Evolutionary conservation across 1,140 invertebrate genomes (phyloP).

Genomic region (Sipha flava): DNA sequence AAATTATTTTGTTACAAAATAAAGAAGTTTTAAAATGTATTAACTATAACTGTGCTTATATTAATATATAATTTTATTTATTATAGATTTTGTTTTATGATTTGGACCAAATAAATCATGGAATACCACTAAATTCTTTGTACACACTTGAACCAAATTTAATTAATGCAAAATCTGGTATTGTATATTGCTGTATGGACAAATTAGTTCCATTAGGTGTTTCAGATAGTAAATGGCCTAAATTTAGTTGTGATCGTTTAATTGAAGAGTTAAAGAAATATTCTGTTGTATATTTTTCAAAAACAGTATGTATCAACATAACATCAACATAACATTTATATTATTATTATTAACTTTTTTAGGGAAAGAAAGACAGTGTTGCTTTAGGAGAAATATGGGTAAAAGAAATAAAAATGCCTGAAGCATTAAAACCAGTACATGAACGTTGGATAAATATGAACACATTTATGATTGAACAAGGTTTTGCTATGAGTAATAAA

Average conservation of each 20-base stretch:
- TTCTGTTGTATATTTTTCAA: slow-evolving; percentile 48
- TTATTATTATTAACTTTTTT: background rate
- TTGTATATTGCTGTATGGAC: background rate
- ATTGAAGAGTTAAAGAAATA: slow-evolving; percentile 25
- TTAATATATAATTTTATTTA: background rate
- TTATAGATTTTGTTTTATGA: background rate
- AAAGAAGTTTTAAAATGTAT: no score
- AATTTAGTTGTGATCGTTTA: slow-evolving; percentile 7
- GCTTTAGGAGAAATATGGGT: background rate
- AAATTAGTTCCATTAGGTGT: background rate
- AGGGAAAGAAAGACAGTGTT: background rate
- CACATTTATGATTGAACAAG: slow-evolving; percentile 34
- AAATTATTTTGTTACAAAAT: no score
- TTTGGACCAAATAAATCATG: background rate
- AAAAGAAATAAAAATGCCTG: background rate
- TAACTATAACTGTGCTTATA: no score
- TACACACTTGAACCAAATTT: background rate
- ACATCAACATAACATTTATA: background rate
- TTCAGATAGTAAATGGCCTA: background rate
- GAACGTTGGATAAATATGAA: slow-evolving; percentile 49
- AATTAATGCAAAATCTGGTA: background rate
- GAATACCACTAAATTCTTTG: background rate
- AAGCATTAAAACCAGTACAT: slow-evolving; percentile 42
- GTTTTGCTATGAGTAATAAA: background rate
- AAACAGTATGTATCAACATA: slow-evolving; percentile 43